Base-by-base conservation (phyloP, 2,888 invertebrate genomes). In the Punctoribates punctum region DNA sequence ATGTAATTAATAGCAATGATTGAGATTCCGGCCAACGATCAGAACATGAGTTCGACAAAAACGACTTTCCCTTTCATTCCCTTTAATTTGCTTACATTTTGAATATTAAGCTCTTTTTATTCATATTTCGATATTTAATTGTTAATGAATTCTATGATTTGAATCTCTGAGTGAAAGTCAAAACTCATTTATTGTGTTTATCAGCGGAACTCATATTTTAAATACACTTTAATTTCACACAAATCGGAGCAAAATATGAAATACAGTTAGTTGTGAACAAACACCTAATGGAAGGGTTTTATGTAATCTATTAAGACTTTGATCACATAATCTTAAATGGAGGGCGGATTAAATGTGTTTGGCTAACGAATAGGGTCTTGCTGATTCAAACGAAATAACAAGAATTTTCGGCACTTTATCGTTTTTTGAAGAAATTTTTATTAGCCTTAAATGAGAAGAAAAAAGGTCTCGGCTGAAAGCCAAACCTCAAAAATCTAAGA, bases 21-120 rank as follows among this genome's bases (percentile, higher is more conserved):
- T 57, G 25, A 23, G 23, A 57, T 57, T 57, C 57, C 57, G 57
- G 57, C 57, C 57, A 57, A 57, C 23, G 57, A 57, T 57, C 57
- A 17, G 25, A 57, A 57, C 25, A 57, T 57, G 57, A 20, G 4
- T 54, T 54, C 8, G 54, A 57, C 57, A 57, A 25, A 57, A 57
- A 23, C 23, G 23, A 20, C 51, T 51, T 20, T 51, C n/a, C 20
- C 20, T 20, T n/a, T 23, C 25, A 25, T 57, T 57, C 25, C 5
- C 1, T 2, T 25, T 9, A 42, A 42, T 9, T 5, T 42, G 23
- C n/a, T n/a, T n/a, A n/a, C n/a, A n/a, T n/a, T n/a, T 13, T 25
- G 13, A 57, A 25, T 57, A 23, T 57, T 57, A 25, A 11, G 25
- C 3, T 25, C 13, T 23, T 23, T 8, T 20, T 57, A 25, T 57